phyloP scores from a whole-genome alignment of 2,888 invertebrate species.

The Lepidocyrtinus sp. region DNA sequence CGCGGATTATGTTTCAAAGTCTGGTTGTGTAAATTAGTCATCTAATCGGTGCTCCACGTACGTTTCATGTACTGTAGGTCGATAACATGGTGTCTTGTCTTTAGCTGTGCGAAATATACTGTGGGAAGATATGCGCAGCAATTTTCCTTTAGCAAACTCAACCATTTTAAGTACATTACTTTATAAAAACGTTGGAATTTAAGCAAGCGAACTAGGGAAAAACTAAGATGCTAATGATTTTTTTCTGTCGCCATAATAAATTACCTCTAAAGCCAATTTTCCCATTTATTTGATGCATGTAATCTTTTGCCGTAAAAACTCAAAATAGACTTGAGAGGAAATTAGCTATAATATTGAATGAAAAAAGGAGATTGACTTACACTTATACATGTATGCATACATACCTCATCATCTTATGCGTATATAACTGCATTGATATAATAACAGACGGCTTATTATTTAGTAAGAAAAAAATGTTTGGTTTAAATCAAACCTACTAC shows the following conservation, averaged over 20 bases:
- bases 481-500: constrained; percentile 47
- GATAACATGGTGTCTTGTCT: no score
- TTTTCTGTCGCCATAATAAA: neutral
- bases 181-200: neutral
- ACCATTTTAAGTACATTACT: constrained; percentile 1
- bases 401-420: neutral
- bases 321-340: constrained; percentile 39
- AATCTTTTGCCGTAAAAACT: constrained; percentile 2
- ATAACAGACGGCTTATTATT: constrained; percentile 9
- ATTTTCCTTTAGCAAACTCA: constrained; percentile 5
- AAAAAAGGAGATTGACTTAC: neutral
- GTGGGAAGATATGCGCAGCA: neutral
- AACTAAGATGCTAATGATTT: neutral
- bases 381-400: neutral
- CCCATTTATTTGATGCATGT: neutral
- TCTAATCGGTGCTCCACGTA: no score
- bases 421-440: neutral
- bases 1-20: no score
- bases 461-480: constrained; percentile 16
- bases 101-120: no score
- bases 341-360: neutral
- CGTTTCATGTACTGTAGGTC: no score
- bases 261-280: neutral
- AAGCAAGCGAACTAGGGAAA: neutral
- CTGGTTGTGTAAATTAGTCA: no score